These are phyloP conservation scores for Anarrhichthys ocellatus DNA, from an alignment of 2,113 vertebrate species.

Conservation along the genomic window DNA sequence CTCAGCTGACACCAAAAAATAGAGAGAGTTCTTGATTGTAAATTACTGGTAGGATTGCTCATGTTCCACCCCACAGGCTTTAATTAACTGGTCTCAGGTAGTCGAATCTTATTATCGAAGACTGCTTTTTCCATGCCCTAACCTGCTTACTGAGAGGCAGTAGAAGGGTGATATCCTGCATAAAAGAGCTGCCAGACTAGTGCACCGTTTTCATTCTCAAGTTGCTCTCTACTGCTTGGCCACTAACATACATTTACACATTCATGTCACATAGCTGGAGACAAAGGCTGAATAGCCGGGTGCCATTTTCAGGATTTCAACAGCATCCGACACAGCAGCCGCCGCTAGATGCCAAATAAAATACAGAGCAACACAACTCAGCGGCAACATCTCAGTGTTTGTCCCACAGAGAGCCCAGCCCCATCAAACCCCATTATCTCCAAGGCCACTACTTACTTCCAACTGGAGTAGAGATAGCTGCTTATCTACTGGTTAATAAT, in stretches of 20 bases:
- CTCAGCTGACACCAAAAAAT: slow-evolving; percentile 36
- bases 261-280: slow-evolving; percentile 40
- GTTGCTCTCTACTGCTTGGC: slow-evolving; percentile 5
- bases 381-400: slow-evolving; percentile 61
- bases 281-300: slow-evolving; percentile 45
- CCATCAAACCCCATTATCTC: slow-evolving; percentile 78
- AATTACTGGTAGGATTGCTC: slow-evolving; percentile 72
- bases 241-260: slow-evolving; percentile 26
- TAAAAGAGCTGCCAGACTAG: slow-evolving; percentile 25
- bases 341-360: slow-evolving; percentile 58
- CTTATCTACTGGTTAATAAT: slow-evolving; percentile 81
- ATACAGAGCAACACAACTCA: slow-evolving; percentile 55
- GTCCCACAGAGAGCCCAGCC: slow-evolving; percentile 67
- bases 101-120: slow-evolving; percentile 73
- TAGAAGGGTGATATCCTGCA: background rate
- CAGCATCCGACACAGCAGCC: slow-evolving; percentile 36
- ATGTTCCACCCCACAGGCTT: slow-evolving; percentile 78
- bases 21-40: slow-evolving; percentile 49
- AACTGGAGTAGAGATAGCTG: slow-evolving; percentile 77
- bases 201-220: slow-evolving; percentile 29
- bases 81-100: slow-evolving; percentile 78
- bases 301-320: slow-evolving; percentile 52
- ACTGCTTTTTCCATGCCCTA: slow-evolving; percentile 44
- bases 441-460: slow-evolving; percentile 77
- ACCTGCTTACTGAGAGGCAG: slow-evolving; percentile 52